Conservation (phyloP, 2,888 invertebrate species). For the Anaspis maculata region DNA sequence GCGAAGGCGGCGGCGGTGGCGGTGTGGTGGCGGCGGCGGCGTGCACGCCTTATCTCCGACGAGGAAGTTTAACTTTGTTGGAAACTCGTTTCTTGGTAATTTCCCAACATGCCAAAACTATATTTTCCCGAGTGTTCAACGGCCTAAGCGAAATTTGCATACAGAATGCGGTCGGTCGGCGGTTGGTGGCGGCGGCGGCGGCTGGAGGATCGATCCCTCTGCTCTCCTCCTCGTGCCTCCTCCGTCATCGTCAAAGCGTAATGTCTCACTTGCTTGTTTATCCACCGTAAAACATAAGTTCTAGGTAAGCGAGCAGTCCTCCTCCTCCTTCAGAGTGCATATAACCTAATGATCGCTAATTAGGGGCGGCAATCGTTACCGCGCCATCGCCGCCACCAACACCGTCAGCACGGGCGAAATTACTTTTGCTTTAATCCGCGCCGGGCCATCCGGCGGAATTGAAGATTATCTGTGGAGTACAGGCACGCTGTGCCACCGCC, state of each 20-base stretch:
- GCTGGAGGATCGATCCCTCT: constrained; percentile 2
- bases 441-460: constrained; percentile 16
- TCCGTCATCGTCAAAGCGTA: constrained; percentile 5
- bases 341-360: constrained; percentile 33
- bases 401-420: constrained; percentile 17
- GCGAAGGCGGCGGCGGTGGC: background rate
- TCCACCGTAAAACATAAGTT: constrained; percentile 28
- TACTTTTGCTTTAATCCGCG: constrained; percentile 24
- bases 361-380: constrained; percentile 25
- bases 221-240: no score
- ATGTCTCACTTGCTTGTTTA: constrained; percentile 25
- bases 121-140: constrained; percentile 28
- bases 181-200: constrained; percentile 1
- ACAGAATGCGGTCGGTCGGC: constrained; percentile 18
- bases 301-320: no score
- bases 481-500: no score
- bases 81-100: constrained; percentile 30
- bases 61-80: constrained; percentile 25
- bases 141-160: constrained; percentile 25
- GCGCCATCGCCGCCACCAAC: no score
- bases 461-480: constrained; percentile 20
- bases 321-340: no score
- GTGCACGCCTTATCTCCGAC: no score
- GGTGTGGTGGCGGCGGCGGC: no score
- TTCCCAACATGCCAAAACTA: constrained; percentile 31